Evolutionary conservation across 2,113 vertebrate genomes (phyloP).

Genomic region (Urocynchramus pylzowi): DNA sequence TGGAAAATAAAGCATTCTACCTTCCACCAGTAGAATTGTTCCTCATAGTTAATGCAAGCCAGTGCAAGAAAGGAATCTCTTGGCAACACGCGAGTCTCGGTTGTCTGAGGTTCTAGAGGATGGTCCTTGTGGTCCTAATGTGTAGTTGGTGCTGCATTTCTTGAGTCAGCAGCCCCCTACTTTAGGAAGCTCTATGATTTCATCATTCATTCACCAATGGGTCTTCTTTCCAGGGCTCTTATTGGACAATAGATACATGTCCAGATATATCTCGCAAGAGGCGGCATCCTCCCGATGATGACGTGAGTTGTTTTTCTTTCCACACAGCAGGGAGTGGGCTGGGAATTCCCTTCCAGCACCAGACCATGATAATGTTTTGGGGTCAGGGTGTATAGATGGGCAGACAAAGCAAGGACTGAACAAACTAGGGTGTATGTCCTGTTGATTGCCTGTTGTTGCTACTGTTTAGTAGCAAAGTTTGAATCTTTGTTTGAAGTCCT

Average conservation of each 20-base stretch:
- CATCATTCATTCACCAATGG: background rate
- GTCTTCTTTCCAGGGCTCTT: constrained; percentile 85
- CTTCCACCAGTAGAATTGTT: background rate
- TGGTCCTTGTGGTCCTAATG: background rate
- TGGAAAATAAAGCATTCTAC: background rate
- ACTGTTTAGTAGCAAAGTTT: background rate
- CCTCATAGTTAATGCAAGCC: background rate
- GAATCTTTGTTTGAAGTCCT: background rate
- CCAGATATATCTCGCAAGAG: constrained; percentile 83
- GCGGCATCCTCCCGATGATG: constrained; percentile 85
- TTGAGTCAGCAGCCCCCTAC: background rate
- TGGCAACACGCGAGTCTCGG: accelerated
- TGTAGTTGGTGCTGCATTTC: background rate
- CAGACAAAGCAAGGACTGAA: background rate
- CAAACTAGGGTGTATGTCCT: background rate
- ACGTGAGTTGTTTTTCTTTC: constrained; percentile 67
- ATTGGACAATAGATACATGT: constrained; percentile 95
- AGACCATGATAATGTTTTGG: background rate
- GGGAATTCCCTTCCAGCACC: background rate
- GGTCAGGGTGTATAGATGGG: background rate
- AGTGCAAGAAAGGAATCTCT: background rate
- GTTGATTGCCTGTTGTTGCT: background rate
- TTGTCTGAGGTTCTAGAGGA: background rate
- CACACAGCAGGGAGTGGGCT: background rate
- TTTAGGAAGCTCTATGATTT: background rate